phyloP scores from a whole-genome alignment of 2,113 vertebrate genomes.

The Stictonetta naevosa region DNA sequence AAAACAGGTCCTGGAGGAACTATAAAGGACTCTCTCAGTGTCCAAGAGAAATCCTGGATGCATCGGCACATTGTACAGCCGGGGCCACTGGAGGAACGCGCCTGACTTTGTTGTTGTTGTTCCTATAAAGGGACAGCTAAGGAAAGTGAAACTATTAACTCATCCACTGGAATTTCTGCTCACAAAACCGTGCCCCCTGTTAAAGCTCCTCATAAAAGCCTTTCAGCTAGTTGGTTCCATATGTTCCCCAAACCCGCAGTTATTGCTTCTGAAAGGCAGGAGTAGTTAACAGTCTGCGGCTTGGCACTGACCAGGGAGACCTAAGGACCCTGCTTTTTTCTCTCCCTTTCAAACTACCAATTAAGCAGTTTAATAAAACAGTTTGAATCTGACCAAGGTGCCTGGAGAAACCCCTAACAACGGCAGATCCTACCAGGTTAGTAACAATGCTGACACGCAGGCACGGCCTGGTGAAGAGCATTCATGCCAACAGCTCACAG shows the following conservation, averaged over 20 bases:
- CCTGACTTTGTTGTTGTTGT: slow-evolving; percentile 52
- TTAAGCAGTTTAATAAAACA: slow-evolving; percentile 64
- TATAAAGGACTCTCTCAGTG: slow-evolving; percentile 45
- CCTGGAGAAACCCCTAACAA: neutral
- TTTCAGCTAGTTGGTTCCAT: slow-evolving; percentile 74
- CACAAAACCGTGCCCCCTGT: slow-evolving; percentile 69
- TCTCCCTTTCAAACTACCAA: slow-evolving; percentile 50
- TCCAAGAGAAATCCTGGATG: slow-evolving; percentile 55
- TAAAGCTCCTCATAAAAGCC: slow-evolving; percentile 74
- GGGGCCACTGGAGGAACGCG: neutral
- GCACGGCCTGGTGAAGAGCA: neutral
- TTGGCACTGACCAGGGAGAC: slow-evolving; percentile 73
- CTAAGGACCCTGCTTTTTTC: slow-evolving; percentile 7
- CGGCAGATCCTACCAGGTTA: neutral
- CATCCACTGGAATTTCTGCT: slow-evolving; percentile 74
- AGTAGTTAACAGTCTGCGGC: slow-evolving; percentile 75
- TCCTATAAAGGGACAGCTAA: slow-evolving; percentile 72
- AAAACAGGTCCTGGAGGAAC: slow-evolving; percentile 40
- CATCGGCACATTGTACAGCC: slow-evolving; percentile 32
- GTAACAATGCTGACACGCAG: accelerated
- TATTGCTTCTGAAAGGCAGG: slow-evolving; percentile 76
- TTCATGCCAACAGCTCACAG: accelerated
- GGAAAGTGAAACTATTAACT: slow-evolving; percentile 76
- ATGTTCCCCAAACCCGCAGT: slow-evolving; percentile 69
- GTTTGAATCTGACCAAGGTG: neutral